Conservation (phyloP, 2,797 vertebrate species). For the Cuniculus paca region DNA sequence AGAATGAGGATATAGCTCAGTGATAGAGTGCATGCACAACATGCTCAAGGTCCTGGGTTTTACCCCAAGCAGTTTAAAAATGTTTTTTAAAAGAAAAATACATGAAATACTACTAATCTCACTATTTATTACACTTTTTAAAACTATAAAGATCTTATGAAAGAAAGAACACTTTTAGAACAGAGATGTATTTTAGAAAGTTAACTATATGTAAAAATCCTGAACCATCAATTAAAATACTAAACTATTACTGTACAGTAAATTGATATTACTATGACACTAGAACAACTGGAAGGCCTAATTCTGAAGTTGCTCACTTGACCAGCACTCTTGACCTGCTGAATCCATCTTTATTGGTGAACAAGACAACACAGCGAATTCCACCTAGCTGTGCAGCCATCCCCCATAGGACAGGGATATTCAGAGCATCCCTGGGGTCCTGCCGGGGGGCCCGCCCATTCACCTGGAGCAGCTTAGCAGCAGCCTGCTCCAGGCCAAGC, state of each 20-base stretch:
- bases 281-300: not conserved
- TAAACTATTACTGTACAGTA: not conserved
- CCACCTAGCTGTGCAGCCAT: too few relatives aligned
- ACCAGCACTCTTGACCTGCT: not conserved
- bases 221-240: slow-evolving; percentile 15
- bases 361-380: too few relatives aligned
- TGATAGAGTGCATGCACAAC: not conserved
- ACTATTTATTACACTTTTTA: not conserved
- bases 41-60: not conserved
- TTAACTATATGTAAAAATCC: not conserved
- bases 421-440: too few relatives aligned
- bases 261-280: not conserved
- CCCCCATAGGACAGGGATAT: too few relatives aligned
- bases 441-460: too few relatives aligned
- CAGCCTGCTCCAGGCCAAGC: too few relatives aligned
- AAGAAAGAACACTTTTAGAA: slow-evolving; percentile 40
- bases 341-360: slow-evolving; percentile 24
- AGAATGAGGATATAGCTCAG: not conserved
- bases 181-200: not conserved
- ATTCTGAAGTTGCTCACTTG: not conserved
- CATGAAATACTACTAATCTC: not conserved
- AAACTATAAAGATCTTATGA: slow-evolving; percentile 15
- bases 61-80: not conserved
- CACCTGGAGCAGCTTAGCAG: too few relatives aligned
- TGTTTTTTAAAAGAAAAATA: not conserved